Base-by-base conservation (phyloP, 2,797 vertebrate genomes). In the Nasua narica region DNA sequence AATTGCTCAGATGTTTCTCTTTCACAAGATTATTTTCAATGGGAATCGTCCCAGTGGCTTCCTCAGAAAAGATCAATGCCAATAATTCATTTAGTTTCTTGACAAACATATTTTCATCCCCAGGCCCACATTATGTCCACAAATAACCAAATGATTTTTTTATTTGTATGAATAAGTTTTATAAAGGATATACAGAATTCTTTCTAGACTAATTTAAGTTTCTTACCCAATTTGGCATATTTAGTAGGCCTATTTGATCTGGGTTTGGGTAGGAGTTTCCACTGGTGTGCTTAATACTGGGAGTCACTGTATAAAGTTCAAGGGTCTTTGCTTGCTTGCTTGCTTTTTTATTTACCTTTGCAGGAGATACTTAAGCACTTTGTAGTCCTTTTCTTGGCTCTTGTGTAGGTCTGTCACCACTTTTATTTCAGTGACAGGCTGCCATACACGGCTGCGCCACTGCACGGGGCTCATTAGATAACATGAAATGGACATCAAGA, bases 11-110 rank as follows among this genome's bases (percentile, higher is more conserved):
- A 60, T 46, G 43, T 86, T 70, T 92, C 35, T 43, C 79, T 85
- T 85, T 76, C 56, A 35, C 50, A 90, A 92, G 56, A 81, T 69
- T 96, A 69, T 92, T 82, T 96, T 93, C 90, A 95, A 40, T 90
- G 58, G 69, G 40, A 90, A 37, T 87, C 19, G 93, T 52, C 46
- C 29, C 21, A 8, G 9, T 76, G 58, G 43, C 67, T 90, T 95
- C 81, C 35, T 95, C 74, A 69, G 16, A 67, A 86, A 92, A 90
- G 74, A 67, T 54, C 48, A 74, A 15, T 35, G 56, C 50, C 65
- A 86, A 37, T 72, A 95, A 95, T 87, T 93, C 58, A 76, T 76
- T 86, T 48, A 69, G 10, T 86, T 92, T 90, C 90, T 81, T 86
- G n/a, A 76, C 48, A 86, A 92, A 46, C 0, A 19, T 89, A 56